Base-by-base conservation (phyloP, 2,113 vertebrate species). In the Thermophis baileyi region DNA sequence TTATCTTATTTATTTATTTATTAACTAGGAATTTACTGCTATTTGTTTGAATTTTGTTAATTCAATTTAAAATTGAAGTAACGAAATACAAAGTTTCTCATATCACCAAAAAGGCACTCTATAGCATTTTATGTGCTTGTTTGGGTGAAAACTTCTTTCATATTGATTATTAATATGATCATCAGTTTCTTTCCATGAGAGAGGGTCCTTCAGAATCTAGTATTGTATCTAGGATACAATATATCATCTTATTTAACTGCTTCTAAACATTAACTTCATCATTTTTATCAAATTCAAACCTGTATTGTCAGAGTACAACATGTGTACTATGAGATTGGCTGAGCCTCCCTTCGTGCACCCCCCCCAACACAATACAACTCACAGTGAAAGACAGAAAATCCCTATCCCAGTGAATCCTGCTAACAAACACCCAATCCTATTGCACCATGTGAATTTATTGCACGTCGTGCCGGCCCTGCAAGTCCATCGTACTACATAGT, bases 41-140 rank as follows among this genome's bases (percentile, higher is more conserved):
- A 97, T 99, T 35, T n/a, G 4, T 69, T 69, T 69, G 4, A n/a
- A 11, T 69, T 30, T 14, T 69, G 8, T 60, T 30, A 60, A 27
- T 60, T 27, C 3, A 9, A 99, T 97, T 99, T 99, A 93, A 99
- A 97, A 94, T 97, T 98, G 97, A 99, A 99, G 95, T 99, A 98
- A 27, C 98, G 98, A 97, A 99, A 99, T 51, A 99, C 97, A 93
- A 99, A 99, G 97, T 99, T 99, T 57, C 99, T 99, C 96, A 99
- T 99, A 94, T 99, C 98, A 91, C 98, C 98, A 93, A 99, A 97
- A 92, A 99, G 95, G 87, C 98, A 98, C 96, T 99, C 98, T 49
- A 51, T 53, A 88, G 44, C 74, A 35, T 89, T 40, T 74, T 74
- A 81, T 88, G 35, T 51, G 54, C 22, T 50, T 63, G 20, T 44